A percentile compares a stretch with the other conserved stretches of the same genome.
phyloP scores from a whole-genome alignment of 2,113 vertebrate genomes.

The Cynocephalus volans region DNA sequence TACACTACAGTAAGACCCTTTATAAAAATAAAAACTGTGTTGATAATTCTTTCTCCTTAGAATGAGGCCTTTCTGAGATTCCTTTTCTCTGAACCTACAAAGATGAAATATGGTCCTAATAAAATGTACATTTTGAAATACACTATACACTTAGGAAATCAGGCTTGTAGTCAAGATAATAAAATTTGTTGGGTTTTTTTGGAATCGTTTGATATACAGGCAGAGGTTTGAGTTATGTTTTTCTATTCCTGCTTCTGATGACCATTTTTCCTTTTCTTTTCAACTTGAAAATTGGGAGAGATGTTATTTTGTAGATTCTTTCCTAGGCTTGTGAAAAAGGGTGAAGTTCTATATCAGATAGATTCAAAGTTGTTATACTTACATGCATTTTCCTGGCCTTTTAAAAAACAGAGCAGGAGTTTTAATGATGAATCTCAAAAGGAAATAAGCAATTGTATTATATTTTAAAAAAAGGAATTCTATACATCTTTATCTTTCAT shows the following conservation, averaged over 20 bases:
- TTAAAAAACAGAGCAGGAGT: constrained; percentile 3
- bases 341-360: background rate
- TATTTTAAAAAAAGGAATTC: background rate
- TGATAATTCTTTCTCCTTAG: constrained; percentile 67
- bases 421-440: constrained; percentile 57
- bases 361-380: constrained; percentile 29
- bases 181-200: constrained; percentile 43
- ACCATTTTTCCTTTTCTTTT: constrained; percentile 62
- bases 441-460: constrained; percentile 52
- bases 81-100: constrained; percentile 60
- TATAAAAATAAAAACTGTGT: constrained; percentile 70
- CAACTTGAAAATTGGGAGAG: constrained; percentile 6
- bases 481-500: background rate
- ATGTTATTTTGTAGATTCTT: constrained; percentile 25
- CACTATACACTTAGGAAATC: background rate
- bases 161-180: background rate
- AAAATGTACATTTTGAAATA: constrained; percentile 71
- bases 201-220: background rate
- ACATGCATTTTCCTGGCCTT: constrained; percentile 35
- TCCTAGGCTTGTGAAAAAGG: constrained; percentile 16
- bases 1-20: constrained; percentile 62
- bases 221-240: constrained; percentile 46
- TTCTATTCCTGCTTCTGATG: constrained; percentile 21
- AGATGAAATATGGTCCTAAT: constrained; percentile 67
- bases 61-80: constrained; percentile 67